Base-by-base conservation (phyloP, 2,797 vertebrate species). In the Myoxocephalus aenaeus region DNA sequence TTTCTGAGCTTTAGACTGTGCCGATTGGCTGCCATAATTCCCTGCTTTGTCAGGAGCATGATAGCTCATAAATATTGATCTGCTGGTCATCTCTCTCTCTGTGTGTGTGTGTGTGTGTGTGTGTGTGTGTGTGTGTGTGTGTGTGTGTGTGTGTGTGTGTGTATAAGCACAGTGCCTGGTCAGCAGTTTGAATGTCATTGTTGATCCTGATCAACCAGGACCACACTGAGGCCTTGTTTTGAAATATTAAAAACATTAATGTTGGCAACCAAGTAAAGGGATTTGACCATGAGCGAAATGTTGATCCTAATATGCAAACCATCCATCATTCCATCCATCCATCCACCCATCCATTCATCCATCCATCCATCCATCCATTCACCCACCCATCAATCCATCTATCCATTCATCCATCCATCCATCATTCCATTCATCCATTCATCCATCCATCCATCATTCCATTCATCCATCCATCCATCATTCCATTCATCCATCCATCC, bases 31-130 rank as follows among this genome's bases (percentile, higher is more conserved):
- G 68, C 71, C 44, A 78, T 82, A 66, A 86, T 64, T 73, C 74
- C 76, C 73, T 81, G 77, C 83, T 86, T 82, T 86, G 82, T 85
- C 86, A 79, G 75, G 83, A 88, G 64, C 53, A 79, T 70, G 42
- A 73, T 71, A 34, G 75, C 79, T 73, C 79, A 89, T 89, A 86
- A 90, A 87, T 82, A 86, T 91, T 84, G 82, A 90, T 89, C 70
- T 64, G 67, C 34, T 54, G 62, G 58, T 46, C 13, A 22, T 75
- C 3, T 38, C 27, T 58, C 38, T 40, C 11, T 40, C 38, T 53
- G 46, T 59, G 29, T 29, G 17, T 32, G 42, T 56, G 50, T 64
- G 36, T 54, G 58, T 63, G 74, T 62, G 73, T 59, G 27, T 58
- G 65, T 40, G 46, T 58, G 36, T 27, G 40, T 29, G 25, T 46